Evolutionary conservation across 2,797 vertebrate species (phyloP), one percentile per base, ranked within the genome.

Genomic region (Heliangelus exortis): DNA sequence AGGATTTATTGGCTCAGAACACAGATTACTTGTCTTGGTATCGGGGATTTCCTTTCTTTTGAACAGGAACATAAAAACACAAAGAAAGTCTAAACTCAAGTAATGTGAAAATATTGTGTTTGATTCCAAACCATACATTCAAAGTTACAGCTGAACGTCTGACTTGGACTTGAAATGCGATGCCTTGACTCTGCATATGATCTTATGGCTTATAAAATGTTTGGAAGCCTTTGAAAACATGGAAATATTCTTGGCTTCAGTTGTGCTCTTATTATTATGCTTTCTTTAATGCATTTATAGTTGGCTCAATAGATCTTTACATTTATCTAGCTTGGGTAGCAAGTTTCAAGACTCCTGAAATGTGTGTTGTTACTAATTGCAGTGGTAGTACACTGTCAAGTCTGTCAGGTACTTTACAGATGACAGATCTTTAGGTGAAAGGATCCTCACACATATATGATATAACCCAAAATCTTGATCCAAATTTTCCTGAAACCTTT

Each of bases 21-120:
- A 83, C 19, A 92, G 93, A 94, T 92, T 91, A 83, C 87, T 94
- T 96, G 89, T 93, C 89, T 95, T 94, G 77, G 87, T 96, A 95
- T 92, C 80, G 54, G 65, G 72, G 85, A 94, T 97, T 94, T 96
- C 93, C 92, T 94, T 96, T 91, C 91, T 89, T 96, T 96, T 95
- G 93, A 96, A 92, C 67, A 82, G 61, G 47, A 95, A 92, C 87
- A 92, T 95, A 93, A 95, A 96, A 92, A 86, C 85, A 93, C 77
- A 92, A 92, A 92, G 93, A 72, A 84, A 81, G 74, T 45, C 91
- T 93, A 83, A 95, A 96, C 72, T 93, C 77, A 80, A 96, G 84
- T 84, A 94, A 93, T 29, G 47, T 92, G 92, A 96, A 95, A 96
- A 96, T 95, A 96, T 63, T 96, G 90, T 61, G 61, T 92, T 94